Base-by-base conservation (phyloP, 1,140 invertebrate species). In the Wiebesia pumilae region DNA sequence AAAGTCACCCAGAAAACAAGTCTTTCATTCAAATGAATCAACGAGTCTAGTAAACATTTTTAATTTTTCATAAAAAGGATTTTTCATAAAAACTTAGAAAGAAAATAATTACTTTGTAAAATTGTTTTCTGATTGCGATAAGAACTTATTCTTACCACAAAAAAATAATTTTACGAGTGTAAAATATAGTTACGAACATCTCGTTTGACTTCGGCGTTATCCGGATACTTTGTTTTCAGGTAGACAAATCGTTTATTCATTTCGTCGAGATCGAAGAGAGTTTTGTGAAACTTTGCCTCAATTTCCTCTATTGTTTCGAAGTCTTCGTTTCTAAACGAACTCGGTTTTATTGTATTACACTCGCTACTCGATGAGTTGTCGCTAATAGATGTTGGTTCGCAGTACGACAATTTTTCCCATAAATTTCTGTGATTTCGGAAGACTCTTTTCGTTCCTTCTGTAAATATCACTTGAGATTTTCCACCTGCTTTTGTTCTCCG, bases 201-300 rank as follows among this genome's bases (percentile, higher is more conserved):
- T 7, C 43, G 43, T 47, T 6, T 27, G 58, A 27, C 21, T 62
- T 9, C 43, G 1, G 58, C 7, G 14, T 38, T 43, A 30, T 81
- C 80, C 12, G 30, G 19, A 33, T 27, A 38, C 10, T 3, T 47
- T n/a, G 12, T 38, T 10, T 12, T 69, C 40, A 40, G n/a, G 4
- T 19, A 9, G 40, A 30, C 12, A 30, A 43, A 81, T 65, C 16
- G 24, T 69, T 69, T 62, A 51, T 33, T 82, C 62, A 69, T 4
- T 21, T n/a, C 43, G 0, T 84, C 82, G 27, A 84, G 54, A 35
- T 84, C 54, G 1, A 38, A 3, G 14, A 84, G 82, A 12, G 71
- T 77, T 27, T 62, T 38, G 16, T 43, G 33, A 33, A 84, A 84
- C 1, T 84, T 47, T 1, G 1, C 10, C 47, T 84, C 71, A 24